A percentile compares a stretch with the other conserved stretches of the same genome.
phyloP scores from a whole-genome alignment of 2,797 vertebrate genomes.

The Arctocebus calabarensis region DNA sequence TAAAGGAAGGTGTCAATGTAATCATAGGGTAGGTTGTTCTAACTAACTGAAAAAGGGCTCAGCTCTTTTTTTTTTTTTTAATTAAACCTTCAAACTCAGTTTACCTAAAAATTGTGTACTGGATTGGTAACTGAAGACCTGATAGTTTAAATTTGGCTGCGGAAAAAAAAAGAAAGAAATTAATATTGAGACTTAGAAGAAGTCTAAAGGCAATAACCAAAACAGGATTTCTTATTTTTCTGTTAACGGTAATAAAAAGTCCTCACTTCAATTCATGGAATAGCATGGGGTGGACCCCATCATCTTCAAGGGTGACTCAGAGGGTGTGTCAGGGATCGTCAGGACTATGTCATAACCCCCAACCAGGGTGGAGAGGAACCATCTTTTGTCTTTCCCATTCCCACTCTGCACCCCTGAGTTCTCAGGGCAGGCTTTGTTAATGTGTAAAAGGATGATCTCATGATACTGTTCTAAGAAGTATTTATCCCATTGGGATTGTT shows the following conservation, averaged over 20 bases:
- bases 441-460: neutral
- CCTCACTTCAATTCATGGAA: neutral
- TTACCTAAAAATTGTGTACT: neutral
- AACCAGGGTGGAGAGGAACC: neutral
- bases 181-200: neutral
- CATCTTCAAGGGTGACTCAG: neutral
- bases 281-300: neutral
- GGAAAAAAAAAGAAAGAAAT: neutral
- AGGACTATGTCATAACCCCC: neutral
- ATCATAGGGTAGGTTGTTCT: neutral
- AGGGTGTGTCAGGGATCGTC: neutral
- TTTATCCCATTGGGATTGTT: neutral
- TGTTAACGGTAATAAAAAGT: constrained; percentile 1
- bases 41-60: neutral
- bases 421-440: neutral
- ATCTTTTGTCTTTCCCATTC: neutral
- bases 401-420: neutral
- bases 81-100: neutral
- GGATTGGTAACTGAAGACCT: constrained; percentile 9
- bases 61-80: neutral
- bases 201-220: neutral
- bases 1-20: neutral
- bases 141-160: neutral
- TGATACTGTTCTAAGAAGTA: neutral
- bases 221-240: neutral